Base-by-base conservation (phyloP, 2,113 vertebrate genomes). In the Sorex araneus region DNA sequence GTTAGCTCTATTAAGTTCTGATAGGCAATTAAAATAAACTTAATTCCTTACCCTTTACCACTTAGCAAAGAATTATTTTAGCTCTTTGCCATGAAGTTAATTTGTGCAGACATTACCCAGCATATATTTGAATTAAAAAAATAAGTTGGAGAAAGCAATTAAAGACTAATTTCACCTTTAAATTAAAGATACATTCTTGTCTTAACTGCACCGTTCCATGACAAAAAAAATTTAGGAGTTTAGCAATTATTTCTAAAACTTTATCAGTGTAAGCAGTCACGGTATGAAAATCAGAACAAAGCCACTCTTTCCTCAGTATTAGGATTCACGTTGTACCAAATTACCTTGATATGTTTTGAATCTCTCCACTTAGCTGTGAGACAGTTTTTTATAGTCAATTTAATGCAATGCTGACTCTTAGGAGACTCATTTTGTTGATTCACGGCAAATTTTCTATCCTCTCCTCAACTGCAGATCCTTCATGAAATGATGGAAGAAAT, bases 401-500 rank as follows among this genome's bases (percentile, higher is more conserved):
- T 34, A 16, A 12, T 21, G 34, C 10, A 36, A 30, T 74, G 12
- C 25, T 75, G 7, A 43, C 19, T 6, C 5, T n/a, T 25, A 13
- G 73, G 13, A 28, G 13, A 28, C 21, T 73, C 8, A 64, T 74
- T 43, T 82, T 43, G 36, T 25, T 70, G 25, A 45, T 81, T 86
- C 7, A 36, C 60, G 57, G 30, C 0, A 67, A 45, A 1, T 54
- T 32, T 6, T 84, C 11, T 64, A 66, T 79, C 45, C 69, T 79
- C 11, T 66, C 57, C 82, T 60, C 74, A 67, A 69, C 15, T 90
- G 23, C 89, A 99, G 99, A 99, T 99, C 83, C 98, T 99, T 40
- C 99, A 99, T 96, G 99, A 99, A 95, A 99, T 99, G 99, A 99
- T 99, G 99, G 98, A 98, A 94, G 99, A 99, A 97, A 99, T 99